A percentile compares a stretch with the other conserved stretches of the same genome.
Evolutionary conservation across 2,113 vertebrate species (phyloP).

Genomic region (Phrynocephalus versicolor): DNA sequence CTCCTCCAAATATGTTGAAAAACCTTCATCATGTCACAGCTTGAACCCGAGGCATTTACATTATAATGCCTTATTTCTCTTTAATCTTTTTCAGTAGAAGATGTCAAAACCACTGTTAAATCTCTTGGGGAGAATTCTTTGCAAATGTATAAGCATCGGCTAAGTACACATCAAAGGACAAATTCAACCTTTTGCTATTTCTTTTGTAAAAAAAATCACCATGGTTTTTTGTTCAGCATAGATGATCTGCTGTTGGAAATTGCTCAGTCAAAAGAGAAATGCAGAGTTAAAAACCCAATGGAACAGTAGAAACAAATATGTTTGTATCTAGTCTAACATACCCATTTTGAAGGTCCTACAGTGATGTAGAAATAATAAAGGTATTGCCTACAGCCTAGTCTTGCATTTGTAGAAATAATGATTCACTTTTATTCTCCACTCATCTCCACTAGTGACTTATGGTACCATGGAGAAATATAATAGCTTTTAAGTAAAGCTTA

Average conservation of each 20-base stretch:
- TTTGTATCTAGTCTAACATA: not conserved
- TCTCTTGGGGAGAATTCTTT: slow-evolving; percentile 1
- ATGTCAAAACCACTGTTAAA: slow-evolving; percentile 32
- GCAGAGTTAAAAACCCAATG: not conserved
- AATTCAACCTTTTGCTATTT: not conserved
- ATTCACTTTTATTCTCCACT: not conserved
- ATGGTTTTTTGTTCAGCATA: not conserved
- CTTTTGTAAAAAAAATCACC: not conserved
- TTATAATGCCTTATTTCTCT: not conserved
- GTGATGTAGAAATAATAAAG: not conserved
- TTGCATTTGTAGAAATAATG: not conserved
- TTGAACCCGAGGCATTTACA: slow-evolving; percentile 12
- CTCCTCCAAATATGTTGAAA: slow-evolving; percentile 20
- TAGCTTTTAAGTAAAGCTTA: too few relatives aligned
- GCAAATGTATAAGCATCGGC: not conserved
- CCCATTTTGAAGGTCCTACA: not conserved
- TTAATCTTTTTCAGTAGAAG: not conserved
- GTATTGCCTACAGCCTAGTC: too few relatives aligned
- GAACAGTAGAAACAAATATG: not conserved
- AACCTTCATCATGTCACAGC: not conserved
- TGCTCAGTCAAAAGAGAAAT: not conserved
- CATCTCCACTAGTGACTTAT: too few relatives aligned
- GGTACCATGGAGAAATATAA: too few relatives aligned
- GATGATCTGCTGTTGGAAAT: not conserved
- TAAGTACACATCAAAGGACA: not conserved